Evolutionary conservation across 2,113 vertebrate species (phyloP).

Genomic region (Calidris pugnax): DNA sequence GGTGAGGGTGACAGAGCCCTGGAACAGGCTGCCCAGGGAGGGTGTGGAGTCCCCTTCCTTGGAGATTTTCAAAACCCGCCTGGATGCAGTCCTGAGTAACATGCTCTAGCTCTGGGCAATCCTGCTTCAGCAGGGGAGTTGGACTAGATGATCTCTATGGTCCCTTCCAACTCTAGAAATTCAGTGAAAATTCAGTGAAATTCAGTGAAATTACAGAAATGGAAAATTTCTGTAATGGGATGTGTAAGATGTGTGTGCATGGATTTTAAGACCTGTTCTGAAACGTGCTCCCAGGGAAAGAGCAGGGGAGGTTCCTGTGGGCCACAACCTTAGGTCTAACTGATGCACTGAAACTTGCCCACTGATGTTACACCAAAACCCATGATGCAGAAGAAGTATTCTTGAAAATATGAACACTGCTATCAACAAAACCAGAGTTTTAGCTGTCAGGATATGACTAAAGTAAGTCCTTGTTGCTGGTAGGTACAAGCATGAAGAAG

Average conservation of each 20-base stretch:
- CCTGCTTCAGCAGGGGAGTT: no score
- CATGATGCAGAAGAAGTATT: accelerated
- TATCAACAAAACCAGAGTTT: not conserved
- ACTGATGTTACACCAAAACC: not conserved
- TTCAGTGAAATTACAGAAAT: no score
- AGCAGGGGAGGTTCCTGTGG: not conserved
- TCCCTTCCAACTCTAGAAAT: no score
- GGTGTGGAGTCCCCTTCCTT: no score
- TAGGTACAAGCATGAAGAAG: not conserved
- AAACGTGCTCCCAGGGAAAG: not conserved
- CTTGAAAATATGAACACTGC: not conserved
- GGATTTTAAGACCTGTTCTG: not conserved
- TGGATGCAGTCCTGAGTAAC: no score
- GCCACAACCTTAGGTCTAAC: not conserved
- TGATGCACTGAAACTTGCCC: not conserved
- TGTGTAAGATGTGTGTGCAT: accelerated
- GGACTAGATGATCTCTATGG: no score
- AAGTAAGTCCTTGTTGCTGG: not conserved
- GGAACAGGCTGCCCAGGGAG: no score
- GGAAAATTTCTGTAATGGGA: not conserved
- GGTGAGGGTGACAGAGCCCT: no score
- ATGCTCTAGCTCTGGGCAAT: no score
- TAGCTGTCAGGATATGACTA: not conserved
- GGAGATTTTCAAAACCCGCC: no score
- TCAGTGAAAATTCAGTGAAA: no score